Evolutionary conservation across 64 coral and sea anemone species (phyloP).

Genomic region (Platygyra sinensis): DNA sequence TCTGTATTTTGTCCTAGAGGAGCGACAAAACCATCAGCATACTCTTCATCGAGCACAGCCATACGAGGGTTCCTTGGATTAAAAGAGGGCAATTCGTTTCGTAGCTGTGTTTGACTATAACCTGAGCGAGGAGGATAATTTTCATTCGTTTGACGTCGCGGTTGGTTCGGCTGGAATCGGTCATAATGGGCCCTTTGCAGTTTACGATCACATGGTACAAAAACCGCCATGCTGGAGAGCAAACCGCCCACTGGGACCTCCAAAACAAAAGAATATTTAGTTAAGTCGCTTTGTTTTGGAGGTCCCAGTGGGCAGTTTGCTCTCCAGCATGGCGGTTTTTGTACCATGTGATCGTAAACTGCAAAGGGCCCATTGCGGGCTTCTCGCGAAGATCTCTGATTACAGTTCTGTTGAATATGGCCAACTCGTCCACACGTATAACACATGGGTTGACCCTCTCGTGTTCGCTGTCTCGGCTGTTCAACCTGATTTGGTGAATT

Average conservation of each 20-base stretch:
- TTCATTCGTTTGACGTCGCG: background rate
- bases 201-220: too few species aligned
- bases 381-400: background rate
- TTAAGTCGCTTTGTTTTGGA: too few species aligned
- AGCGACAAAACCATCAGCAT: too few species aligned
- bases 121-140: background rate
- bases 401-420: background rate
- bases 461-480: background rate
- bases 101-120: background rate
- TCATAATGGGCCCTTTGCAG: too few species aligned
- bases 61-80: background rate
- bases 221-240: too few species aligned
- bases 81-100: background rate
- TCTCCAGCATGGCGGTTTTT: too few species aligned
- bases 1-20: too few species aligned
- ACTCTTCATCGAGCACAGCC: background rate
- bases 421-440: background rate
- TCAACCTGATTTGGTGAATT: background rate
- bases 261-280: too few species aligned
- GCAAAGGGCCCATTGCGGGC: too few species aligned
- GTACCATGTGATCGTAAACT: too few species aligned
- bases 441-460: background rate
- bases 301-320: too few species aligned
- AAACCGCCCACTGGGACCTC: too few species aligned
- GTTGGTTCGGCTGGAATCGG: background rate